Evolutionary conservation across 2,113 vertebrate species (phyloP), one percentile per base, ranked within the genome.

Genomic region (Sapajus apella): DNA sequence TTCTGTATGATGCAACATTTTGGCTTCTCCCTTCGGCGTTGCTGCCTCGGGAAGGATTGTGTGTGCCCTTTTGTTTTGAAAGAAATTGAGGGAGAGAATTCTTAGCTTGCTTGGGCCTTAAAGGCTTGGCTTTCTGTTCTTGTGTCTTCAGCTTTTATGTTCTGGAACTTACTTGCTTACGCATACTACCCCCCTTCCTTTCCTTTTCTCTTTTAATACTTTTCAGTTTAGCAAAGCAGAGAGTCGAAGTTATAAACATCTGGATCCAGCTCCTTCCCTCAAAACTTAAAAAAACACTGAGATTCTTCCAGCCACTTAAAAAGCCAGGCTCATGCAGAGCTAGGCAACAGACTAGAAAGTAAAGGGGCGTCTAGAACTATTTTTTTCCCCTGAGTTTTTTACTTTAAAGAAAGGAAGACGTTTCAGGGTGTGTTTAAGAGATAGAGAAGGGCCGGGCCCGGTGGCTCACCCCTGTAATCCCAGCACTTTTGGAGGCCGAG

Each of bases 1-100:
- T 82, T 97, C 91, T 79, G 97, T 90, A 97, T 98, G 98, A 98
- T 98, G 98, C 98, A 98, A 98, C 98, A 52, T 97, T 98, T 98
- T 98, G 96, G 97, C 97, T 93, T 94, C 89, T 92, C 87, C 93
- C 23, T 35, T 40, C 20, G 14, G 90, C 30, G 97, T 58, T 94
- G 95, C 95, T 68, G 97, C 94, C 92, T 66, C 25, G 84, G 94
- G 89, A 58, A 75, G 52, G 94, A 32, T 7, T 37, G 92, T 84
- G 87, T 75, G 61, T 32, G 83, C 52, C 45, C 90, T 97, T 97
- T 97, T 97, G 96, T 96, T 92, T 91, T 18, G 55, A 70, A 94
- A 89, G 94, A 88, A 94, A 55, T 77, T 30, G 79, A 40, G 55
- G 92, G 83, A 32, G 37, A 84, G 86, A 80, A 50, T 81, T 72